These are phyloP conservation scores for Taphrorychus bicolor DNA, from an alignment of 2,888 invertebrate genomes.

Conservation along the genomic window DNA sequence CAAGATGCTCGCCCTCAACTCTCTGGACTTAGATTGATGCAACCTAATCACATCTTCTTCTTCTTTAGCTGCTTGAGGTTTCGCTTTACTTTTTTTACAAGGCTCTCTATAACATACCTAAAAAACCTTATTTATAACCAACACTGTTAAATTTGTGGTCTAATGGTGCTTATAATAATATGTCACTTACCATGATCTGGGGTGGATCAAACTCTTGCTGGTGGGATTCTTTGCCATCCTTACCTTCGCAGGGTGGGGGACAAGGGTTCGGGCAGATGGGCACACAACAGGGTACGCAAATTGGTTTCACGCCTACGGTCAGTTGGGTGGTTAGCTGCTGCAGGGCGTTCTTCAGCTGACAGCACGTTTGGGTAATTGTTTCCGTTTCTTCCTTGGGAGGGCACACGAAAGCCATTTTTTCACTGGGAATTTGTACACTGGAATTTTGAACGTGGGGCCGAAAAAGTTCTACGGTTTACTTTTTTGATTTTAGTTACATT, in stretches of 20 bases:
- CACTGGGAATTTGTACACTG: background rate
- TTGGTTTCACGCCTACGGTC: slow-evolving; percentile 53
- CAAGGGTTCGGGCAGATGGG: too few relatives aligned
- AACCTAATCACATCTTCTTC: slow-evolving; percentile 34
- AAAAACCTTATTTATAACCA: too few relatives aligned
- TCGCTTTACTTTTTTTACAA: slow-evolving; percentile 10
- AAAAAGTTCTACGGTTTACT: too few relatives aligned
- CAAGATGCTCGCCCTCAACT: slow-evolving; percentile 63
- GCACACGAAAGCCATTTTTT: slow-evolving; percentile 48
- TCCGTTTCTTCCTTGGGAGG: slow-evolving; percentile 49
- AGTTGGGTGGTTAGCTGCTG: slow-evolving; percentile 50
- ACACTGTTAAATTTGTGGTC: too few relatives aligned
- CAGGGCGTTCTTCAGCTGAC: slow-evolving; percentile 50
- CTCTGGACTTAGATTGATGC: slow-evolving; percentile 61
- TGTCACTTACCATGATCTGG: too few relatives aligned
- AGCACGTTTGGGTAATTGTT: slow-evolving; percentile 48
- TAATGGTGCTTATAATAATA: too few relatives aligned
- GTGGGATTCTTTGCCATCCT: too few relatives aligned
- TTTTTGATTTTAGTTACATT: too few relatives aligned
- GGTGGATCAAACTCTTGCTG: too few relatives aligned
- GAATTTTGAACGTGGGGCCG: too few relatives aligned
- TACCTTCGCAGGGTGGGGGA: too few relatives aligned
- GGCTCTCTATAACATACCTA: slow-evolving; percentile 39
- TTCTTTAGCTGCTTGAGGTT: background rate
- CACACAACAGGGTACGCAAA: slow-evolving; percentile 59